Evolutionary conservation across 2,888 invertebrate genomes (phyloP), one percentile per base, ranked within the genome.

Genomic region (Corbicula japonica): DNA sequence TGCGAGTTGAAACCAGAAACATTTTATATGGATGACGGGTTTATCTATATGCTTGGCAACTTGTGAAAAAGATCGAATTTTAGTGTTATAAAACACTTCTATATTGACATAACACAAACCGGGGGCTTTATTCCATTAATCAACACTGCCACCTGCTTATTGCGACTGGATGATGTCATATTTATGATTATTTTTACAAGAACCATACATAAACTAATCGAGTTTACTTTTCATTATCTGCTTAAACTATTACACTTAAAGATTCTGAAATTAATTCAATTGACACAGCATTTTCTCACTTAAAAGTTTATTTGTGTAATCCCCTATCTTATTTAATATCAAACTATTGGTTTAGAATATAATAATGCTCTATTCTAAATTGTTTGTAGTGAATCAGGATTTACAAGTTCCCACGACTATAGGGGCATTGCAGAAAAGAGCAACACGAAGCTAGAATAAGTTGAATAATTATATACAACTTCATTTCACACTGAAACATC

Each of bases 241-340:
- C 10, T n/a, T 46, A 26, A 41, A 69, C 44, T 32, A 69, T 69
- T 58, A 58, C 21, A 41, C 21, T 30, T 32, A 46, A 46, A 52
- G n/a, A 68, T 35, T 35, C 41, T 32, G 48, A 41, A 41, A 61
- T 61, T 48, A 38, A 74, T 52, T 74, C 60, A 68, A 74, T 61
- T 61, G 50, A 61, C 50, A 38, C 58, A 61, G 26, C 12, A 32
- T 50, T 74, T 60, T 46, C 52, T 61, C 52, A 61, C 68, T 60
- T 60, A 23, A 52, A 68, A 60, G 68, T 61, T 60, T 74, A 68
- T 74, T 74, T 74, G 68, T 68, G 56, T 60, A 68, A 68, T 50
- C 61, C 30, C 48, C 41, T 74, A 60, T 68, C 52, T 21, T 46
- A 60, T 46, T 58, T 34, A 54, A 62, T 38, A 52, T 35, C 48